Base-by-base conservation (phyloP, 2,797 vertebrate genomes). In the Sebastes hopkinsi region DNA sequence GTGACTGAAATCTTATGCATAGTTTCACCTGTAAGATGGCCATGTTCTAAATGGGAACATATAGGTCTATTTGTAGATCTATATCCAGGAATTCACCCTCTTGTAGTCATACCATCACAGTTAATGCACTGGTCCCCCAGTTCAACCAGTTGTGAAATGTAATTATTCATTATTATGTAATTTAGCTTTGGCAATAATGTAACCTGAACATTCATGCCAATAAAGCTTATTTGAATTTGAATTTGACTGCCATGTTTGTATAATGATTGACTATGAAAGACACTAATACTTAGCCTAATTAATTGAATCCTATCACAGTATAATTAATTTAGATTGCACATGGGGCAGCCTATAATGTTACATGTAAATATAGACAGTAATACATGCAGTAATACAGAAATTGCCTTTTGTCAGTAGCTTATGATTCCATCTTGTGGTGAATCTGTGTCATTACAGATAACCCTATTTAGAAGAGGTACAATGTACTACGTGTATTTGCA, bases 341-440 rank as follows among this genome's bases (percentile, higher is more conserved):
- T 23, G 2, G 54, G 8, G 7, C 3, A 22, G 6, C 8, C 22
- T n/a, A 8, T 32, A 29, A 46, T 8, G 25, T 25, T 12, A 23
- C 11, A 27, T 22, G 11, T 60, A 55, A 30, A 52, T 13, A 42
- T 8, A 23, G 23, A 14, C 25, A 75, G 22, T 30, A 8, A 60
- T 23, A 18, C 6, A 0, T 8, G 12, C n/a, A 75, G 22, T 30
- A 12, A 60, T 23, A 12, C 12, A 0, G 5, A 18, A 58, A 14
- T 32, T 27, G 58, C 12, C n/a, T 68, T 68, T 3, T 65, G 36
- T 61, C 30, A 46, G 52, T 72, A 46, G 68, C 73, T 83, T 79
- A 69, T 79, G 56, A 13, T 86, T 42, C 92, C 90, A 90, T 88
- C 92, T 87, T 75, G 88, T 93, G 93, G 82, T 76, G 46, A 12